phyloP scores from a whole-genome alignment of 2,113 vertebrate genomes.

The Bos taurus region DNA sequence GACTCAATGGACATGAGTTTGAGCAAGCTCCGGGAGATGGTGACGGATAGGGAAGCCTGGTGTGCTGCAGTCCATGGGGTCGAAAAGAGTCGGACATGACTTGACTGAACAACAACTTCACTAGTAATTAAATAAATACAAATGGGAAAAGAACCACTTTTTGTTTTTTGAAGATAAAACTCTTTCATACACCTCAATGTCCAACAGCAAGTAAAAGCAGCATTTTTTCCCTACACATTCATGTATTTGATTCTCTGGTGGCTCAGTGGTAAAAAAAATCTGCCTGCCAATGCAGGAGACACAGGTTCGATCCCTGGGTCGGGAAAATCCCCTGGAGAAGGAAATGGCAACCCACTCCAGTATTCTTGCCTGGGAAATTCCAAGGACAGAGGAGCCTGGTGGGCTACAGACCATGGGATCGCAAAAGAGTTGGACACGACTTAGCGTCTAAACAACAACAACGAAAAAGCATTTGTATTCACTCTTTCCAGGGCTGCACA shows the following conservation, averaged over 20 bases:
- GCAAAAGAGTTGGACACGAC: background rate
- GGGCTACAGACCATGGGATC: background rate
- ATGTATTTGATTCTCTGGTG: background rate
- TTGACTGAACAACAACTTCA: background rate
- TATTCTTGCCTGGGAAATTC: background rate
- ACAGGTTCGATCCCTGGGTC: background rate
- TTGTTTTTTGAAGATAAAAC: background rate
- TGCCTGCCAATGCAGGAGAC: background rate
- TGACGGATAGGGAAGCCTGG: background rate
- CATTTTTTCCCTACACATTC: background rate
- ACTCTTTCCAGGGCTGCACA: background rate
- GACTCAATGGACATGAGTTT: background rate
- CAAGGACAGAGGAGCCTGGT: background rate
- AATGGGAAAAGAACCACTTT: background rate
- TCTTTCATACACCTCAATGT: background rate
- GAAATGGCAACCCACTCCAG: background rate
- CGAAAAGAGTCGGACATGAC: background rate
- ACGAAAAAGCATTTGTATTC: too few relatives aligned
- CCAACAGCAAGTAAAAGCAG: background rate
- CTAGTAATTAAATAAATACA: background rate
- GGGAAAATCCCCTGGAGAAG: background rate
- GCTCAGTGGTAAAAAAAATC: background rate
- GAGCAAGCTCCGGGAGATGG: background rate
- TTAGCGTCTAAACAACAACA: background rate
- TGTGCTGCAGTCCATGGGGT: background rate